Conservation (phyloP, 1,140 invertebrate genomes). For the Telenomus remus region DNA sequence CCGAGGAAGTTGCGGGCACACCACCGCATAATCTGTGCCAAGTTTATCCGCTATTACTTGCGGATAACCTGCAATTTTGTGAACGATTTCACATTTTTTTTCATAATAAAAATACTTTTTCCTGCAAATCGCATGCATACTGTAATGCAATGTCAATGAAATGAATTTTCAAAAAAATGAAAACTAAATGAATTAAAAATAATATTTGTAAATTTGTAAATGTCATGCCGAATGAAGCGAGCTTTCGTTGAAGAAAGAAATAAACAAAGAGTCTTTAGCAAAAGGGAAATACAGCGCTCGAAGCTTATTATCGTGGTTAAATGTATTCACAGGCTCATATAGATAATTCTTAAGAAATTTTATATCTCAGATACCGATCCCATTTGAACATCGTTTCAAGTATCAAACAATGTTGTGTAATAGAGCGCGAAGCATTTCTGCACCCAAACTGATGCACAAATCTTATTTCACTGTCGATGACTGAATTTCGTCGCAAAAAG, state of each 20-base stretch:
- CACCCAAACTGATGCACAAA: slow-evolving; percentile 6
- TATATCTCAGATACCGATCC: slow-evolving; percentile 14
- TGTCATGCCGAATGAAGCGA: slow-evolving; percentile 34
- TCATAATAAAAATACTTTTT: too few relatives aligned
- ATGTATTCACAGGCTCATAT: background rate
- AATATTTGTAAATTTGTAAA: too few relatives aligned
- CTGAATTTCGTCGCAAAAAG: slow-evolving; percentile 11
- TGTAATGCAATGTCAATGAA: too few relatives aligned
- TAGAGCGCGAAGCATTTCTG: background rate
- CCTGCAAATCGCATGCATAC: too few relatives aligned
- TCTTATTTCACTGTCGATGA: background rate
- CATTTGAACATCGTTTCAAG: slow-evolving; percentile 13
- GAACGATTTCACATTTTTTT: too few relatives aligned
- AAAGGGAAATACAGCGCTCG: slow-evolving; percentile 7
- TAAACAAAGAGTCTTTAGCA: slow-evolving; percentile 8
- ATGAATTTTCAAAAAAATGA: too few relatives aligned
- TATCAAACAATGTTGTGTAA: background rate
- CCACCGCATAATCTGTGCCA: slow-evolving; percentile 9
- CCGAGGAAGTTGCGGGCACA: slow-evolving; percentile 25
- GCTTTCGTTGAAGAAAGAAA: slow-evolving; percentile 22
- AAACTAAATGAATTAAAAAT: too few relatives aligned
- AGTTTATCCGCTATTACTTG: slow-evolving; percentile 7
- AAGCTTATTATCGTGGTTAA: too few relatives aligned
- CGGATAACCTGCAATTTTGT: background rate
- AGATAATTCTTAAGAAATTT: slow-evolving; percentile 24